Conservation (phyloP, 2,797 vertebrate species). For the Enteromius fasciolatus region DNA sequence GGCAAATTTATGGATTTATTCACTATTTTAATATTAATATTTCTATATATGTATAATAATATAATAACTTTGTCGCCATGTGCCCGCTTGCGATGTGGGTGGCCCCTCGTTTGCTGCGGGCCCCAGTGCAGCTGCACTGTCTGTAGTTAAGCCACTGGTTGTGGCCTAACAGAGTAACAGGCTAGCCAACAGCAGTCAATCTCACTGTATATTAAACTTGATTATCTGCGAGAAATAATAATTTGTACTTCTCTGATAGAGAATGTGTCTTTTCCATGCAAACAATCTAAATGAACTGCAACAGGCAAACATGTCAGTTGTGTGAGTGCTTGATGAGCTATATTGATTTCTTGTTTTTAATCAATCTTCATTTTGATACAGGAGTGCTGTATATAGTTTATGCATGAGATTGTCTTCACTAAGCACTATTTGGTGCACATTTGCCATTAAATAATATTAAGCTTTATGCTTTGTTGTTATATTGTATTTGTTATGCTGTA, state of each 20-base stretch:
- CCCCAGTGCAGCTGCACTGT: too few species aligned
- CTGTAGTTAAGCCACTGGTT: too few species aligned
- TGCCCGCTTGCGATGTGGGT: too few species aligned
- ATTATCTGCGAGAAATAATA: neutral
- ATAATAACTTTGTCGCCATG: too few species aligned
- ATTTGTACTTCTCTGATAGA: neutral
- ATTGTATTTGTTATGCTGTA: neutral
- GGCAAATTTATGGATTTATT: too few species aligned
- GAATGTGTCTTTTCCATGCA: neutral
- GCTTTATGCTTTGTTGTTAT: neutral
- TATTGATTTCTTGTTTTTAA: neutral
- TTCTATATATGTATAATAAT: too few species aligned
- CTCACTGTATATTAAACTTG: neutral
- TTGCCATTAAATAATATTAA: neutral
- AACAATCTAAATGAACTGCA: neutral
- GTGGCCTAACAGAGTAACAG: neutral
- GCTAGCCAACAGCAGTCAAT: neutral
- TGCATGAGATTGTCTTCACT: neutral
- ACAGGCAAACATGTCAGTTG: neutral
- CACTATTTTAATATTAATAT: too few species aligned
- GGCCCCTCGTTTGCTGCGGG: too few species aligned
- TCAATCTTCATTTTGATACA: neutral
- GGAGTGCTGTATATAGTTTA: neutral
- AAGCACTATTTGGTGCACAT: neutral
- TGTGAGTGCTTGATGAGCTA: neutral